Conservation (phyloP, 2,797 vertebrate species). For the Manis javanica region DNA sequence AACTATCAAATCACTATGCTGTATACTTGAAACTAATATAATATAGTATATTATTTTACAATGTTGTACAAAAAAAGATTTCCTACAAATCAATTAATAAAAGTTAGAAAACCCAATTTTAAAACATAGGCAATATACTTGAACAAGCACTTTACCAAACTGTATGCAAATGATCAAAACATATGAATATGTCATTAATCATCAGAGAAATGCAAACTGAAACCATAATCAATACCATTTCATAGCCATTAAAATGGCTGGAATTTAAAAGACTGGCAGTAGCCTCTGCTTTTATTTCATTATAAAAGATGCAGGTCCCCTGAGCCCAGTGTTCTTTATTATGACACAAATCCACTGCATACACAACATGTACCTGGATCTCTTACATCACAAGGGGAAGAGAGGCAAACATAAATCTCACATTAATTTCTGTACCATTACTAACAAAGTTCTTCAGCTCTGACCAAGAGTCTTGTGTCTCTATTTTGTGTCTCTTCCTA, state of each 20-base stretch:
- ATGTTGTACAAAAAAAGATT: not conserved
- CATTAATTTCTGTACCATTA: not conserved
- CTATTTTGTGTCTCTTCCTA: not conserved
- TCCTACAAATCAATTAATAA: not conserved
- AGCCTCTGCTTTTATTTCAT: not conserved
- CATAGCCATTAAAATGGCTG: not conserved
- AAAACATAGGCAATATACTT: not conserved
- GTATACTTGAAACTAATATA: too few relatives aligned
- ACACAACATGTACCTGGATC: not conserved
- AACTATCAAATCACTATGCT: too few relatives aligned
- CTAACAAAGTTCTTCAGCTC: not conserved
- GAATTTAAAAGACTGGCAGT: not conserved
- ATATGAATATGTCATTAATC: not conserved
- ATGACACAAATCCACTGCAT: not conserved
- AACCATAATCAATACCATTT: not conserved
- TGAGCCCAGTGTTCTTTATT: not conserved
- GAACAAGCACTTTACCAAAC: slow-evolving; percentile 4
- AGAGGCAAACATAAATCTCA: not conserved
- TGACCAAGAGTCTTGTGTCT: not conserved
- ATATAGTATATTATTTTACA: too few relatives aligned
- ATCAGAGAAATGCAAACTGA: not conserved
- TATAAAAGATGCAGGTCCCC: not conserved
- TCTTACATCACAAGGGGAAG: not conserved
- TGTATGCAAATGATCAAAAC: not conserved
- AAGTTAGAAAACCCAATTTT: not conserved